Conservation (phyloP, 2,113 vertebrate genomes). For the Bujurquina vittata region DNA sequence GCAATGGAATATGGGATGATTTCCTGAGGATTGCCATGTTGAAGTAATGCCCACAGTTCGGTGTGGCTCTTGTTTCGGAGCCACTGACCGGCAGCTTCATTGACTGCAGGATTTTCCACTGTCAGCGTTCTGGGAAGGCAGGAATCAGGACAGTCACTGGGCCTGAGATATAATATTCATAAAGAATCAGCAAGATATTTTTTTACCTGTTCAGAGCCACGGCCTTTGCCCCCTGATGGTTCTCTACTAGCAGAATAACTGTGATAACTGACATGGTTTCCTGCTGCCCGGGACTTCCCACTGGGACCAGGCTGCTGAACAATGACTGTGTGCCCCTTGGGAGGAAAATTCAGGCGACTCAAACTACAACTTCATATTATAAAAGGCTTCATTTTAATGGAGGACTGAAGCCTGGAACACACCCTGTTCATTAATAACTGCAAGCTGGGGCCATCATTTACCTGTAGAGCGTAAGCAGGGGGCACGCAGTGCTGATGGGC, state of each 20-base stretch:
- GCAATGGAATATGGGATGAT: slow-evolving; percentile 78
- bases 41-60: slow-evolving; percentile 71
- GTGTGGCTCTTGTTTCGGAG: slow-evolving; percentile 75
- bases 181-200: neutral
- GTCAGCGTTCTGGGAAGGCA: slow-evolving; percentile 69
- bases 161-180: neutral
- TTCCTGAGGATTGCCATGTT: slow-evolving; percentile 80
- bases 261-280: slow-evolving; percentile 55
- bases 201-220: slow-evolving; percentile 76
- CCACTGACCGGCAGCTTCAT: slow-evolving; percentile 50
- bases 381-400: neutral
- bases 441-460: slow-evolving; percentile 6
- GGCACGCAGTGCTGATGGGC: slow-evolving; percentile 41
- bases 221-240: slow-evolving; percentile 73
- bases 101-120: slow-evolving; percentile 44
- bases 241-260: slow-evolving; percentile 75
- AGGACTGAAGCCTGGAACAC: neutral
- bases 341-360: neutral
- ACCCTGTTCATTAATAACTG: neutral
- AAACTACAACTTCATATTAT: neutral
- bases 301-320: slow-evolving; percentile 73
- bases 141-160: neutral
- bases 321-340: slow-evolving; percentile 76
- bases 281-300: slow-evolving; percentile 50
- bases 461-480: slow-evolving; percentile 79